Percentiles rank a stretch among this genome's conserved stretches.
Conservation (phyloP, 1,140 invertebrate genomes). For the Drosophila dunni region DNA sequence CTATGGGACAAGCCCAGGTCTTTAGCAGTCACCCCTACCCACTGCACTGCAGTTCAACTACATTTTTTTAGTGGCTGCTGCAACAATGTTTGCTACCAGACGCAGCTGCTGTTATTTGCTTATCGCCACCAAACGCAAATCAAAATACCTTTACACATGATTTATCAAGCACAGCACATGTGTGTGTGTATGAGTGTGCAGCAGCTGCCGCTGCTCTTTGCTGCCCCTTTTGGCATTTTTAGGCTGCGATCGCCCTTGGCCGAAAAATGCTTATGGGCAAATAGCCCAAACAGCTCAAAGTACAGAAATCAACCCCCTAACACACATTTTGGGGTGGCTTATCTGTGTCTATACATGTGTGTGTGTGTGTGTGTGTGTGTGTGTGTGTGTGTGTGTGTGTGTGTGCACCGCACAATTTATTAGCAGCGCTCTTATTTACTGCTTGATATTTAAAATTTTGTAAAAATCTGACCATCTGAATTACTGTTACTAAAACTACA, state of each 20-base stretch:
- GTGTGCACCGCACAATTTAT: constrained; percentile 43
- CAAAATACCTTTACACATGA: constrained; percentile 83
- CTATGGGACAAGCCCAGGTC: too few relatives aligned
- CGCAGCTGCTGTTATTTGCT: constrained; percentile 41
- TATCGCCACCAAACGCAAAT: constrained; percentile 50
- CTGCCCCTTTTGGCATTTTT: constrained; percentile 61
- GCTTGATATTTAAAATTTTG: constrained; percentile 47
- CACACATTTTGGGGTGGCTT: constrained; percentile 63
- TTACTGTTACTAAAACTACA: constrained; percentile 7
- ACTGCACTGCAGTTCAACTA: not conserved
- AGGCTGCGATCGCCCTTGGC: constrained; percentile 73
- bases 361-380: constrained; percentile 21
- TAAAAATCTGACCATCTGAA: constrained; percentile 34
- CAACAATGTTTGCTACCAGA: constrained; percentile 4
- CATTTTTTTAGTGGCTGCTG: constrained; percentile 10
- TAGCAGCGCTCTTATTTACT: constrained; percentile 28
- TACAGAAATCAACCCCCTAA: constrained; percentile 67
- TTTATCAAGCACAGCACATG: constrained; percentile 69
- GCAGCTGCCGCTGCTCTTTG: constrained; percentile 65
- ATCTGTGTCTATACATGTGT: not conserved
- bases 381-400: too few relatives aligned
- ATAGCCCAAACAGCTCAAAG: constrained; percentile 15
- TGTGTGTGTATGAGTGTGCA: constrained; percentile 14
- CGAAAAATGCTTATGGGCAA: constrained; percentile 74
- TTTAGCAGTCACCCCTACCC: too few relatives aligned